phyloP scores from a whole-genome alignment of 1,140 invertebrate genomes.

The Diachasmimorpha longicaudata region DNA sequence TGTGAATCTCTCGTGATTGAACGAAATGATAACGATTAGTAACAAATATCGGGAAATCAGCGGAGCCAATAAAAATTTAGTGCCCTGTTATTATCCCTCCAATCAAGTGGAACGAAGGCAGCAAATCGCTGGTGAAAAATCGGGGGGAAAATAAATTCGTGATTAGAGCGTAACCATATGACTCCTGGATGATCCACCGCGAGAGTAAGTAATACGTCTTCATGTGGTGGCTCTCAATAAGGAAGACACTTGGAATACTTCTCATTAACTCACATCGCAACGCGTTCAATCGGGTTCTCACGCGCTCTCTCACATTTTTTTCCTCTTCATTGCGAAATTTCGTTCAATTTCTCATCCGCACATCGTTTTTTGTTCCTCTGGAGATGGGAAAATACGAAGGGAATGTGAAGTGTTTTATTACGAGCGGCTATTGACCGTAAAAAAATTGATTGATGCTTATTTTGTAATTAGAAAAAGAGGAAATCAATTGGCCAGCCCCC shows the following conservation, averaged over 20 bases:
- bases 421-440: no score
- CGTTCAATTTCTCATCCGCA: not conserved
- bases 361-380: not conserved
- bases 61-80: no score
- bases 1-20: no score
- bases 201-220: not conserved
- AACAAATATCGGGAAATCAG: no score
- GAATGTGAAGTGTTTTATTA: not conserved
- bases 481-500: no score
- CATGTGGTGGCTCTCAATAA: not conserved
- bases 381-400: not conserved
- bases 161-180: not conserved
- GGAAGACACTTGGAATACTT: not conserved
- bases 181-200: not conserved
- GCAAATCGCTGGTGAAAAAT: not conserved
- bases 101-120: not conserved
- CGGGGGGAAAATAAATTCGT: not conserved
- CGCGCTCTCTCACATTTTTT: not conserved
- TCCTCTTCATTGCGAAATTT: not conserved
- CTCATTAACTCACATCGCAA: not conserved
- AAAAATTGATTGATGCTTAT: no score
- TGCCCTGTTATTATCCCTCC: not conserved
- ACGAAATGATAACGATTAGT: no score
- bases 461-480: no score
- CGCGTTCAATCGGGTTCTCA: not conserved